Conservation (phyloP, 2,113 vertebrate genomes). For the Elanoides forficatus region DNA sequence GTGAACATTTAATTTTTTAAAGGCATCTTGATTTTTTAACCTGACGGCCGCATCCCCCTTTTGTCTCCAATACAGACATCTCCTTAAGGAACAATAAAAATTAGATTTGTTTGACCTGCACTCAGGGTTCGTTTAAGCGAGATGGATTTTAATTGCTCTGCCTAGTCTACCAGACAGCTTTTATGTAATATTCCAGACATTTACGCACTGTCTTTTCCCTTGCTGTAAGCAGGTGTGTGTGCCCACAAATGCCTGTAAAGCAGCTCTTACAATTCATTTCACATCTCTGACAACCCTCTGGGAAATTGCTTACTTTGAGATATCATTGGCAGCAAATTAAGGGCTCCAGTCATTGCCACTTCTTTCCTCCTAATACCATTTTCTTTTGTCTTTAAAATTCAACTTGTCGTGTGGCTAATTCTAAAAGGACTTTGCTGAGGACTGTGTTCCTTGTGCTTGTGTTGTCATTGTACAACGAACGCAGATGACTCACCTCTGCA, state of each 20-base stretch:
- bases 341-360: not conserved
- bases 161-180: slow-evolving; percentile 75
- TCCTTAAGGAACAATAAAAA: slow-evolving; percentile 83
- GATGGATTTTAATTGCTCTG: slow-evolving; percentile 81
- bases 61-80: slow-evolving; percentile 72
- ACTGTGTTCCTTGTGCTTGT: not conserved
- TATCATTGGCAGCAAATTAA: slow-evolving; percentile 53
- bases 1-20: slow-evolving; percentile 80
- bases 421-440: not conserved
- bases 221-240: slow-evolving; percentile 64
- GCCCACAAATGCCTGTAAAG: slow-evolving; percentile 47
- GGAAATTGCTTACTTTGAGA: slow-evolving; percentile 56
- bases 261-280: slow-evolving; percentile 65
- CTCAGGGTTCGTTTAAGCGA: slow-evolving; percentile 72
- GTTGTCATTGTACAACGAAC: not conserved
- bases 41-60: slow-evolving; percentile 66
- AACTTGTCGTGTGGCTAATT: slow-evolving; percentile 21
- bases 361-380: slow-evolving; percentile 31
- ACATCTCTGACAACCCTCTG: slow-evolving; percentile 47
- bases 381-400: slow-evolving; percentile 37
- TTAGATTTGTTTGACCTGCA: slow-evolving; percentile 80
- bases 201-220: slow-evolving; percentile 70
- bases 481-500: not conserved
- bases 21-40: slow-evolving; percentile 73
- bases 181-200: slow-evolving; percentile 80